Evolutionary conservation across 2,113 vertebrate genomes (phyloP), one percentile per base, ranked within the genome.

Genomic region (Podocnemis expansa): DNA sequence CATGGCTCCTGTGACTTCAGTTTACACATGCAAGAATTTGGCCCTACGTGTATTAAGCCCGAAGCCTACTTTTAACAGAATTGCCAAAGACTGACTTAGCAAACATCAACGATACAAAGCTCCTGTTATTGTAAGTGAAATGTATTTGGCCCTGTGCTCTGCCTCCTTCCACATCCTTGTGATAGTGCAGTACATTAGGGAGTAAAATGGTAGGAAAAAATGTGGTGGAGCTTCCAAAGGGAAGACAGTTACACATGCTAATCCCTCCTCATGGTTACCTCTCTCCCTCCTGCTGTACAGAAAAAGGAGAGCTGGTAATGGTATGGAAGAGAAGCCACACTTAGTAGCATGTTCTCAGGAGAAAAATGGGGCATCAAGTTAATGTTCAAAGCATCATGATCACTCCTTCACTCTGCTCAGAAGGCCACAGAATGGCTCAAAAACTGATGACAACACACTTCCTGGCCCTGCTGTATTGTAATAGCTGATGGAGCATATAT

Each of bases 1-100:
- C 29, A 82, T 70, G 88, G 76, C 52, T 84, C 41, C 81, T 34
- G 31, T 47, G 43, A 82, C 52, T 47, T 27, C 85, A 79, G 91
- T 3, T 4, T 6, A 88, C 10, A 6, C 21, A 24, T 84, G 0
- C 8, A 80, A 56, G 27, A 87, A 91, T 47, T 10, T 87, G 78
- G 49, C 10, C 14, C 38, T 49, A 38, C 6, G n/a, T 67, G 51
- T n/a, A 34, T 0, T 1, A 83, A 78, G 49, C 29, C 25, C 85
- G 47, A 91, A 86, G 31, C 19, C 47, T 88, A 17, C 22, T 91
- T 78, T 60, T 89, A 49, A 70, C 22, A 14, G 73, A 82, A 49
- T 5, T 93, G 70, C 82, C 49, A 34, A 0, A 1, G 82, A 79
- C 21, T 5, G 17, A 27, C 34, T 21, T 13, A 80, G 85, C 0